phyloP scores from a whole-genome alignment of 2,113 vertebrate genomes.

The Pseudopodoces humilis region DNA sequence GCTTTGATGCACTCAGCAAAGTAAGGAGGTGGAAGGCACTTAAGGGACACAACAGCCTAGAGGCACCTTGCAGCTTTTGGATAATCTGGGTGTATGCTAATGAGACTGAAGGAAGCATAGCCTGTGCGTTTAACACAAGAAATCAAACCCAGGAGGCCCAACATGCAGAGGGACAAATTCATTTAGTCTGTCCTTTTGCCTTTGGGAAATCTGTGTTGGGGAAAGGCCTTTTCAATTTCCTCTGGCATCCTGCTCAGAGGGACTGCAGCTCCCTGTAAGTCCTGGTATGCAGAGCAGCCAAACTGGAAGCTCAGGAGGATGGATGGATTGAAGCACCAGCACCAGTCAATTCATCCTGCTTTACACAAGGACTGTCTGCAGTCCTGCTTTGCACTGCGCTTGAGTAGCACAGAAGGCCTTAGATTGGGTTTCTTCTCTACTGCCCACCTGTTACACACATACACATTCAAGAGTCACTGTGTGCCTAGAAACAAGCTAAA shows the following conservation, averaged over 20 bases:
- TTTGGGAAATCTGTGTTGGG: not conserved
- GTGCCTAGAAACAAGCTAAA: not conserved
- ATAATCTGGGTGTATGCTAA: not conserved
- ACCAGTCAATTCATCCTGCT: not conserved
- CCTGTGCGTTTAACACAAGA: not conserved
- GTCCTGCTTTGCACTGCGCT: not conserved
- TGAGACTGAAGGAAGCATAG: not conserved
- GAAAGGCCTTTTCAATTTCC: not conserved
- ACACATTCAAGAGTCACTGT: not conserved
- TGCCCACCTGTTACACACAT: not conserved
- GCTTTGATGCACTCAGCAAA: not conserved
- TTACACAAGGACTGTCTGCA: not conserved
- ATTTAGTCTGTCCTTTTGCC: not conserved
- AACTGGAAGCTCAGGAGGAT: not conserved
- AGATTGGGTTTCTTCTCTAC: not conserved
- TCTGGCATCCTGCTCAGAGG: not conserved
- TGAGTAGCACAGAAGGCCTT: not conserved
- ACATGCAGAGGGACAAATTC: not conserved
- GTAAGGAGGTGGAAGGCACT: not conserved
- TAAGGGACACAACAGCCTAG: not conserved
- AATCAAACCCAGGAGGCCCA: not conserved
- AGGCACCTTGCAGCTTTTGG: not conserved
- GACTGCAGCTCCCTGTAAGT: not conserved
- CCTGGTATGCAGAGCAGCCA: not conserved
- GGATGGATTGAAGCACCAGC: accelerated